These are phyloP conservation scores for Bucorvus abyssinicus DNA, from an alignment of 2,797 vertebrate species.

Conservation along the genomic window DNA sequence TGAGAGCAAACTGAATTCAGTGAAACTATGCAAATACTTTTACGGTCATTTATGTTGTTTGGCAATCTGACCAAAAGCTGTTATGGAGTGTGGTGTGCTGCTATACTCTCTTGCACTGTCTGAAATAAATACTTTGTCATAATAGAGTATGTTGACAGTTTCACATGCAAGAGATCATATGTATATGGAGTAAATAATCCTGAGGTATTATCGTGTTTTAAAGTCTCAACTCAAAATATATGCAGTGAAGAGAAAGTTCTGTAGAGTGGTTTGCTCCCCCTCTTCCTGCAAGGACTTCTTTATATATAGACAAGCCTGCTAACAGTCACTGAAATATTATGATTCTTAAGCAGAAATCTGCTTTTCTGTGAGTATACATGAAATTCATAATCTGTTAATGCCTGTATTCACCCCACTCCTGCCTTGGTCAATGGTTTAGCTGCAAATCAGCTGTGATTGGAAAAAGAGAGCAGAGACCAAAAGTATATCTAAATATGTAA, in stretches of 20 bases:
- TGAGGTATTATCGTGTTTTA: background rate
- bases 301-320: background rate
- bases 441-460: background rate
- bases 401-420: background rate
- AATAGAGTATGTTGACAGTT: background rate
- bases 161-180: background rate
- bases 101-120: background rate
- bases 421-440: background rate
- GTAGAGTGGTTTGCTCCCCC: background rate
- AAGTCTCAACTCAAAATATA: background rate
- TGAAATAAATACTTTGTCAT: background rate
- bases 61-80: background rate
- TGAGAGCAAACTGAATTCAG: background rate
- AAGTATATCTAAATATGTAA: background rate
- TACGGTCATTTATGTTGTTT: background rate
- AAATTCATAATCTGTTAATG: background rate
- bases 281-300: background rate
- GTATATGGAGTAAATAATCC: background rate
- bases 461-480: background rate
- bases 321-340: background rate
- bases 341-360: background rate
- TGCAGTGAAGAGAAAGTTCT: background rate
- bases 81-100: background rate
- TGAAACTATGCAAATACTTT: background rate
- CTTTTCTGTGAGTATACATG: background rate